These are phyloP conservation scores for Marasmarcha lunaedactyla DNA, from an alignment of 2,888 invertebrate genomes.

Conservation along the genomic window DNA sequence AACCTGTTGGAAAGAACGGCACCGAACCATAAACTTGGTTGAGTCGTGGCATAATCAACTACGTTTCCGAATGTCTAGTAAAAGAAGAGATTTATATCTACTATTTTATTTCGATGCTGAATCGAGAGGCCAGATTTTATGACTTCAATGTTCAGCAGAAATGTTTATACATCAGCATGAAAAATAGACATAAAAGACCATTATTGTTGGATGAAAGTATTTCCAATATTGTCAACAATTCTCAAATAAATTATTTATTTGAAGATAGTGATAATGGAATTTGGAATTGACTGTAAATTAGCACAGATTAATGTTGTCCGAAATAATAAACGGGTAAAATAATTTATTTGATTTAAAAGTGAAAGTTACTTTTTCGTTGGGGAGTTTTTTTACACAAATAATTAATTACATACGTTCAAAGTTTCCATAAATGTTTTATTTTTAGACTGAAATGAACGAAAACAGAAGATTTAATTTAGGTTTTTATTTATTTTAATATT, in stretches of 20 bases:
- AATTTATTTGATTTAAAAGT: no score
- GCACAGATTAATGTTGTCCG: no score
- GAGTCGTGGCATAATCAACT: slow-evolving; percentile 7
- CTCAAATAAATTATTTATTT: slow-evolving; percentile 4
- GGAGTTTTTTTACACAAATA: no score
- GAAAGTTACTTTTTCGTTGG: no score
- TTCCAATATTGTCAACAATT: slow-evolving; percentile 1
- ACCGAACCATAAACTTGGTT: slow-evolving; percentile 6
- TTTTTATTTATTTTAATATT: no score
- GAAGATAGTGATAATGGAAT: slow-evolving; percentile 2
- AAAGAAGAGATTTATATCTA: slow-evolving; percentile 5
- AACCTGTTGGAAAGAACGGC: neutral
- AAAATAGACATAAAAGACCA: slow-evolving; percentile 3
- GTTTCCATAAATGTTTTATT: no score
- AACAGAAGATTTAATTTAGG: no score
- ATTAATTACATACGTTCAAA: no score
- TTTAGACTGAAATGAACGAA: no score
- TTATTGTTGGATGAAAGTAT: slow-evolving; percentile 5
- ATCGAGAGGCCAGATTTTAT: no score
- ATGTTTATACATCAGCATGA: slow-evolving; percentile 3
- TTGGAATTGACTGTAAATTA: neutral
- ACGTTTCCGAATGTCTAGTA: slow-evolving; percentile 4
- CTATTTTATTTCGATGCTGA: no score
- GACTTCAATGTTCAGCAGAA: slow-evolving; percentile 2
- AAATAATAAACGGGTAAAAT: no score